Base-by-base conservation (phyloP, 2,888 invertebrate genomes). In the Sabellastarte sp. region DNA sequence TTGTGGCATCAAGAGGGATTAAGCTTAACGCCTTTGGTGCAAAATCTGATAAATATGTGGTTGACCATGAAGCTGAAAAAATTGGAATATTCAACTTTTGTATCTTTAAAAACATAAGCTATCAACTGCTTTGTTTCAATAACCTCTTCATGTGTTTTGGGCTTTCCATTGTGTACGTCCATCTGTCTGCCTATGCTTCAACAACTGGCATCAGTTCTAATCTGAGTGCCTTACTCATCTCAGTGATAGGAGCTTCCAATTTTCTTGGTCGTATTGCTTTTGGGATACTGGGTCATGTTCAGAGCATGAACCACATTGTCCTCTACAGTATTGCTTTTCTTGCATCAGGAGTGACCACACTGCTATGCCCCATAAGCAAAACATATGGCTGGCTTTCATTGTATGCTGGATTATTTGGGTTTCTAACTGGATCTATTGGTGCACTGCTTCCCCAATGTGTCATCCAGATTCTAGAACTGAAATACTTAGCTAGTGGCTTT, bases 91-190 rank as follows among this genome's bases (percentile, higher is more conserved):
- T n/a, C n/a, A n/a, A n/a, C n/a, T n/a, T n/a, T n/a, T n/a, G n/a
- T n/a, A n/a, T n/a, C n/a, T n/a, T 67, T 28, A 58, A 60, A 52
- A 65, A 69, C 59, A 41, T 15, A 15, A 56, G 32, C 24, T 69
- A 61, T 57, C n/a, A 63, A 2, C 26, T 65, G 3, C 32, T 69
- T 10, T 73, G 72, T 53, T 26, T 73, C 2, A 74, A 75, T 61
- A 74, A 72, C 60, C 66, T 76, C 31, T 58, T 76, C 28, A 67
- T 72, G 52, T 69, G 69, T 29, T 74, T 74, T 57, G 76, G 75
- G 1, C 67, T 74, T 24, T 74, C 74, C 5, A 68, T 76, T 1
- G 60, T 74, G 5, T 74, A 74, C 60, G 65, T 75, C 10, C 77
- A 77, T 62, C 61, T 77, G 31, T 61, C 74, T 10, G 72, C 73